Conservation (phyloP, 2,888 invertebrate genomes). For the Nephrotoma flavescens region DNA sequence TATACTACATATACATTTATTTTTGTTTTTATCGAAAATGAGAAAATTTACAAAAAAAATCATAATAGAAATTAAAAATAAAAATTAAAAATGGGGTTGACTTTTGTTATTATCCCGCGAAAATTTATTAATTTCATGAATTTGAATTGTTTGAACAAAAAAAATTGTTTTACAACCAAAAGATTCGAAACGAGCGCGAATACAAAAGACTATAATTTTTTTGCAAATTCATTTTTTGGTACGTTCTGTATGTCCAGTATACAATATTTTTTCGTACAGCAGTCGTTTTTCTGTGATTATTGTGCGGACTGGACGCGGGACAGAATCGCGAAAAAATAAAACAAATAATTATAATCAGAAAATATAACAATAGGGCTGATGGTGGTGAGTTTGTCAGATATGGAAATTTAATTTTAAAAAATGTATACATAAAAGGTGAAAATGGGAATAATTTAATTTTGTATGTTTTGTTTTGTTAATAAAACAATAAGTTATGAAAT, state of each 20-base stretch:
- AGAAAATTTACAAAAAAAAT: conserved; percentile 1
- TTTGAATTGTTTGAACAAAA: neutral
- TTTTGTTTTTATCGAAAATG: neutral
- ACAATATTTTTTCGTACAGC: neutral
- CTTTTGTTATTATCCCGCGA: conserved; percentile 5
- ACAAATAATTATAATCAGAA: neutral
- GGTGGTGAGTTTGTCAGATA: conserved; percentile 1
- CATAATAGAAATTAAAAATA: conserved; percentile 1
- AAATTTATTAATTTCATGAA: conserved; percentile 5
- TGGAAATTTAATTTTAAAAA: conserved; percentile 2
- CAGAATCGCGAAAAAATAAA: neutral
- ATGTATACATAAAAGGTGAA: neutral
- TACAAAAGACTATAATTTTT: neutral
- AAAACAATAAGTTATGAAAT: neutral
- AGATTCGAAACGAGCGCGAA: conserved; percentile 1
- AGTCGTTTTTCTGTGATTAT: neutral
- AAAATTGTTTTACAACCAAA: neutral
- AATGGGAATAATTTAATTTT: neutral
- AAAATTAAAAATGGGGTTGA: neutral
- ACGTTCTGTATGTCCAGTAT: neutral
- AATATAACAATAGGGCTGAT: neutral
- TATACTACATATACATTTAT: neutral
- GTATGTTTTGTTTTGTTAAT: neutral
- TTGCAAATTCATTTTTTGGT: neutral
- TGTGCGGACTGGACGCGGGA: neutral